Evolutionary conservation across 35 echinoderm and acorn worm genomes (phyloP).

Genomic region (Heliocidaris erythrogramma): DNA sequence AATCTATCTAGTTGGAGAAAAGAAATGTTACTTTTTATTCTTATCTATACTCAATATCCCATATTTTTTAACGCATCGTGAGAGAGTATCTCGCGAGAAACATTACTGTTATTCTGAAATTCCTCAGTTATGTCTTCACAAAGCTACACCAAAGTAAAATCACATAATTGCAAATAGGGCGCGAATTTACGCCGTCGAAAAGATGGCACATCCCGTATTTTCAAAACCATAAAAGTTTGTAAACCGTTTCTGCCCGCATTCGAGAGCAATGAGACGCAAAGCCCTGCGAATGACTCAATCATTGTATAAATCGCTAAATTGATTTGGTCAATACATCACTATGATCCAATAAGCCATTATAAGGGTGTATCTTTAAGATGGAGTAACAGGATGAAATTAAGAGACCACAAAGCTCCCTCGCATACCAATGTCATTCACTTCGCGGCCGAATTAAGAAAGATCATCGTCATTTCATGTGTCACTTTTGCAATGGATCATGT

Average conservation of each 20-base stretch:
- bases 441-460: not conserved
- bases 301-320: not conserved
- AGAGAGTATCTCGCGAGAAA: not conserved
- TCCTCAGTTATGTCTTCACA: not conserved
- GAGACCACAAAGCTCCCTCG: not conserved
- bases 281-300: not conserved
- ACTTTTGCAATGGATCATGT: not conserved
- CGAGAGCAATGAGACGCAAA: not conserved
- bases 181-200: not conserved
- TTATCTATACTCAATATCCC: too few relatives aligned
- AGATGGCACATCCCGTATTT: not conserved
- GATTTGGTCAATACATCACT: too few relatives aligned
- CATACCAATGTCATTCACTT: not conserved
- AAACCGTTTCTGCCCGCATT: not conserved
- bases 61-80: not conserved
- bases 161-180: not conserved
- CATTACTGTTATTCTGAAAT: not conserved
- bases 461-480: not conserved
- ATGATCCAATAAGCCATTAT: not conserved
- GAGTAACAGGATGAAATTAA: not conserved
- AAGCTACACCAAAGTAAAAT: not conserved
- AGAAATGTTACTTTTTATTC: too few relatives aligned
- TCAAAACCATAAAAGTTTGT: not conserved
- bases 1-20: too few relatives aligned
- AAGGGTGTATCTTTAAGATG: not conserved